Evolutionary conservation across 1,140 invertebrate species (phyloP).

Genomic region (Drosophila mojavensis): DNA sequence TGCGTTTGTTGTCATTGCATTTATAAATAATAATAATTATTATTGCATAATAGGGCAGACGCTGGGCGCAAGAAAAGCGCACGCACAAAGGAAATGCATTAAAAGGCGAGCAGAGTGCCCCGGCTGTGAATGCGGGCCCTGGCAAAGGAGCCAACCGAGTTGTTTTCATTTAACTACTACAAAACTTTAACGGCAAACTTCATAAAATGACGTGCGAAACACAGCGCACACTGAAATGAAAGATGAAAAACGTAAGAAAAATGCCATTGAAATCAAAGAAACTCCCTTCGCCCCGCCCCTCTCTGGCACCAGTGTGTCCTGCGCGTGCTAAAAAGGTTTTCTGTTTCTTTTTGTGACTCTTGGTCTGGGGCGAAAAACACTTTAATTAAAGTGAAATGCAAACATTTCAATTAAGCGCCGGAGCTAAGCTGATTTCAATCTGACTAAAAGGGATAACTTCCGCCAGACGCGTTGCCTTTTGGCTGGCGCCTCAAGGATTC

Average conservation of each 20-base stretch:
- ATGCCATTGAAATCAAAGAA: constrained; percentile 33
- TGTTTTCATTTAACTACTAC: constrained; percentile 71
- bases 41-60: constrained; percentile 64
- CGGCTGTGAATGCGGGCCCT: background rate
- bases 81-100: constrained; percentile 66
- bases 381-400: constrained; percentile 80
- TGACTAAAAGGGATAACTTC: constrained; percentile 81
- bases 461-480: constrained; percentile 59
- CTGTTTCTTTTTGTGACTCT: constrained; percentile 1
- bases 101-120: constrained; percentile 24
- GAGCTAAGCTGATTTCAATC: constrained; percentile 78
- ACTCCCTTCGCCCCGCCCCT: background rate
- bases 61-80: constrained; percentile 31
- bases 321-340: constrained; percentile 62
- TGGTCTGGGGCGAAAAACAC: constrained; percentile 46
- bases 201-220: constrained; percentile 73
- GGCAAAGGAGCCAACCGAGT: constrained; percentile 35
- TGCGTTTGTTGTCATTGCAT: constrained; percentile 81
- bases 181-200: constrained; percentile 65
- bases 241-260: constrained; percentile 67
- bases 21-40: constrained; percentile 77
- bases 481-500: constrained; percentile 37
- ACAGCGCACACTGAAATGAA: constrained; percentile 58
- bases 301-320: background rate
- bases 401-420: constrained; percentile 75